These are phyloP conservation scores for Pteropus rufus DNA, from an alignment of 2,797 vertebrate genomes.

Conservation along the genomic window DNA sequence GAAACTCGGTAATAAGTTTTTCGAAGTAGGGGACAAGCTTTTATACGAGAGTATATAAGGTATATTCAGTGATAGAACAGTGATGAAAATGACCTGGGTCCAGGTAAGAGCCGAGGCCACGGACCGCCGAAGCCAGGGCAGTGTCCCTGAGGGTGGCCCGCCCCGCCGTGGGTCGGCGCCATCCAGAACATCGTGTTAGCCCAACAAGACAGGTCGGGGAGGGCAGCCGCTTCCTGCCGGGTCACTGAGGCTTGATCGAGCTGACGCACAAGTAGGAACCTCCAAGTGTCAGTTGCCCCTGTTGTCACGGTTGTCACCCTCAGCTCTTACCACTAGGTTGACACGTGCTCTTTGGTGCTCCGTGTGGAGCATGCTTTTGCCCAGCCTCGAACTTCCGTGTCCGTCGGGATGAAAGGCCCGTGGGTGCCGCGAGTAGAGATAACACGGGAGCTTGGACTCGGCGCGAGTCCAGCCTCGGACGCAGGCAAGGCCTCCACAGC, in stretches of 20 bases:
- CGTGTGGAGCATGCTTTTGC: background rate
- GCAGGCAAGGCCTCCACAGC: too few species aligned
- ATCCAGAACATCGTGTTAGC: background rate
- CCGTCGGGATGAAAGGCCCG: background rate
- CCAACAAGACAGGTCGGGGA: too few species aligned
- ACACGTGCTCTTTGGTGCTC: too few species aligned
- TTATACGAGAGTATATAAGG: background rate
- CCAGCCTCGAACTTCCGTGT: background rate
- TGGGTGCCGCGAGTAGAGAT: too few species aligned
- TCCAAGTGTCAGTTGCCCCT: background rate
- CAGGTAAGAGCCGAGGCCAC: background rate
- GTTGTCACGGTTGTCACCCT: background rate
- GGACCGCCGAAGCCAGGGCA: accelerated
- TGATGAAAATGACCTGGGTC: background rate
- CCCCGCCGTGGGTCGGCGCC: accelerated
- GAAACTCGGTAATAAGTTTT: background rate
- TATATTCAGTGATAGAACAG: accelerated
- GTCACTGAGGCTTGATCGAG: too few species aligned
- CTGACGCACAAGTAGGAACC: background rate
- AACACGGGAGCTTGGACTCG: background rate
- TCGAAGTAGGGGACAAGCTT: background rate
- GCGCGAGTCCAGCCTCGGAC: accelerated
- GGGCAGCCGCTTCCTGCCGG: too few species aligned
- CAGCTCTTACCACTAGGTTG: background rate
- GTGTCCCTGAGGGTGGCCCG: accelerated